Percentiles rank a stretch among this genome's conserved stretches.
These are phyloP conservation scores for Halcyon leucocephala DNA, from an alignment of 2,797 vertebrate genomes.

Conservation along the genomic window DNA sequence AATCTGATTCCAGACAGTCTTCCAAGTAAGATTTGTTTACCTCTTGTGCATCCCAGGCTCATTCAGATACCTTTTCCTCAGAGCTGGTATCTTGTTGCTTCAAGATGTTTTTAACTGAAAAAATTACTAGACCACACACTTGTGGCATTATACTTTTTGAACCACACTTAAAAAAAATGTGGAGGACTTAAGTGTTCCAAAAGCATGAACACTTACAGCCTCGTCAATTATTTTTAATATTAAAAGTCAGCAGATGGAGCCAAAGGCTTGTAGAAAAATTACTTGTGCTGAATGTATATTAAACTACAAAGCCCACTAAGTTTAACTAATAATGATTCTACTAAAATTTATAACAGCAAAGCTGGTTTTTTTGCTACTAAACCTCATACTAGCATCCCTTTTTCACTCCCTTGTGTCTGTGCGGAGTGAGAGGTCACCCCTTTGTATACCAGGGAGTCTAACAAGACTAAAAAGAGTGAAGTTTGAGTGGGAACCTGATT, in stretches of 20 bases:
- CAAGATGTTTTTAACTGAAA: neutral
- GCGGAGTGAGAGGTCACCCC: neutral
- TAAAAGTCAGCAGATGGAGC: constrained; percentile 85
- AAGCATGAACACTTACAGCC: neutral
- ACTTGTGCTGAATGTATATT: constrained; percentile 30
- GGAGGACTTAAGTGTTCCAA: neutral
- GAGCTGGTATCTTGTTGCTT: neutral
- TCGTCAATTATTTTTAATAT: constrained; percentile 65
- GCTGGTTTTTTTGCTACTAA: neutral
- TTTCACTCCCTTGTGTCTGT: neutral
- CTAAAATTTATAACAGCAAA: neutral
- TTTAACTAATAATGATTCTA: neutral
- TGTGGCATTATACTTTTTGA: neutral
- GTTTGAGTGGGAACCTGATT: neutral
- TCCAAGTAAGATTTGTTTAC: neutral
- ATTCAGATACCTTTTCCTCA: neutral
- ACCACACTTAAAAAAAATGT: neutral
- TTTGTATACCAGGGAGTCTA: neutral
- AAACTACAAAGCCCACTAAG: constrained; percentile 24
- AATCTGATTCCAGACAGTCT: neutral
- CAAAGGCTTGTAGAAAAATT: constrained; percentile 78
- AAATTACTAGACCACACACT: neutral
- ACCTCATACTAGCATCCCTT: neutral
- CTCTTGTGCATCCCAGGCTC: neutral
- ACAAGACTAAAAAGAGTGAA: neutral